These are phyloP conservation scores for Loriculus beryllinus DNA, from an alignment of 2,797 vertebrate species.

Conservation along the genomic window DNA sequence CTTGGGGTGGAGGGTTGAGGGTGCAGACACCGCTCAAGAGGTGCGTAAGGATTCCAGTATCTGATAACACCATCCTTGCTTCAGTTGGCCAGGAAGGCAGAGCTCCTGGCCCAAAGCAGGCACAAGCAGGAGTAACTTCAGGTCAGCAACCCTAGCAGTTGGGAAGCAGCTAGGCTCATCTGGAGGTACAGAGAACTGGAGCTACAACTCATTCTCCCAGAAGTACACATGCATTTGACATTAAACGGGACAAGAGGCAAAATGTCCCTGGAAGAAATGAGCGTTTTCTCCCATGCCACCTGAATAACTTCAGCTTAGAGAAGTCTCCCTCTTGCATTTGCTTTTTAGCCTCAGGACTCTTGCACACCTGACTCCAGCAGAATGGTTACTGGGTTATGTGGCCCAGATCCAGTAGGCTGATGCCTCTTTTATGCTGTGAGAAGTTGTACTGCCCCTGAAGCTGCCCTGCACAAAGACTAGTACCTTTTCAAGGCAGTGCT, in stretches of 20 bases:
- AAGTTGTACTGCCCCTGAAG: neutral
- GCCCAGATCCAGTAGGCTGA: neutral
- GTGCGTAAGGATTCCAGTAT: neutral
- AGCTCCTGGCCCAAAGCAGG: neutral
- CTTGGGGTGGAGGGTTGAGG: accelerated
- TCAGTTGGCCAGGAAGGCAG: neutral
- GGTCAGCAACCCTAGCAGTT: neutral
- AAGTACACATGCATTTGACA: neutral
- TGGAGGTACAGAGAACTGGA: neutral
- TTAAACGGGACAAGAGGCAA: neutral
- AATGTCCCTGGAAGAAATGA: neutral
- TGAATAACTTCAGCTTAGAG: neutral
- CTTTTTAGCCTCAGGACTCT: neutral
- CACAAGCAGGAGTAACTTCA: neutral
- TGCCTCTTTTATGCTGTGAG: accelerated
- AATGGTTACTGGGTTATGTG: neutral
- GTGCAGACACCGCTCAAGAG: neutral
- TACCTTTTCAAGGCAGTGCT: neutral
- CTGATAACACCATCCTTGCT: neutral
- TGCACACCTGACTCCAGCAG: neutral
- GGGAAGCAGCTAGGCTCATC: neutral
- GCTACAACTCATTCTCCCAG: neutral
- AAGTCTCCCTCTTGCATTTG: neutral
- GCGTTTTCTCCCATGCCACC: neutral
- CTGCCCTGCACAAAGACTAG: neutral